Percentiles rank a stretch among this genome's conserved stretches.
Evolutionary conservation across 2,113 vertebrate genomes (phyloP).

Genomic region (Crotalus helleri): DNA sequence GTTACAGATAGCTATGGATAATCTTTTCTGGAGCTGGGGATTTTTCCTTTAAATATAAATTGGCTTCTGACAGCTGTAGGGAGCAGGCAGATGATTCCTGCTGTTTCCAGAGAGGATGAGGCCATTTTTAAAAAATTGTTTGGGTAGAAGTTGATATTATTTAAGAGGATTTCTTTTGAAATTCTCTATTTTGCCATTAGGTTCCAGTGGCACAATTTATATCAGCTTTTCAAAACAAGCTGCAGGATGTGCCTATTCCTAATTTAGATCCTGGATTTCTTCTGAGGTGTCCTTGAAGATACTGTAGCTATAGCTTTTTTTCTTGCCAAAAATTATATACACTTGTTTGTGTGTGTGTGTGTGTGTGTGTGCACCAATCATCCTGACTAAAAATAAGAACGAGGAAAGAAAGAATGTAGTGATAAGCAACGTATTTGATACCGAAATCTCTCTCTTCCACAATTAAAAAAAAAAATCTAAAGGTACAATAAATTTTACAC

Average conservation of each 20-base stretch:
- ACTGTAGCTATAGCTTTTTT: neutral
- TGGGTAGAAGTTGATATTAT: neutral
- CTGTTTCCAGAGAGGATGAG: neutral
- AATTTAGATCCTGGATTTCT: neutral
- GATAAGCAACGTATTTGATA: neutral
- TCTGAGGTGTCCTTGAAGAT: neutral
- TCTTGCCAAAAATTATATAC: neutral
- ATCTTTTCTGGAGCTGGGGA: neutral
- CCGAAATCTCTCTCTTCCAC: neutral
- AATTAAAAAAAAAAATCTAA: neutral
- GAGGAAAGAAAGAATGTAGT: neutral
- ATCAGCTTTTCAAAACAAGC: neutral
- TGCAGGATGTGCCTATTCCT: neutral
- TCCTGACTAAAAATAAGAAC: neutral
- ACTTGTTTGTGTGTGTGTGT: neutral
- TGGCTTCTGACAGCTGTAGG: neutral
- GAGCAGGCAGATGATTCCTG: neutral
- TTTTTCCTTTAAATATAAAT: neutral
- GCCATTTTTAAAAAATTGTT: neutral
- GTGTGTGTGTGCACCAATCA: neutral
- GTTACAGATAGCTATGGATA: neutral
- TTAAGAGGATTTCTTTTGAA: neutral
- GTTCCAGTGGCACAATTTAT: neutral
- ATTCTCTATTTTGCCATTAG: neutral
- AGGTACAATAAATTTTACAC: neutral